Percentiles rank a stretch among this genome's conserved stretches.
phyloP scores from a whole-genome alignment of 2,113 vertebrate genomes.

The Setophaga coronata region DNA sequence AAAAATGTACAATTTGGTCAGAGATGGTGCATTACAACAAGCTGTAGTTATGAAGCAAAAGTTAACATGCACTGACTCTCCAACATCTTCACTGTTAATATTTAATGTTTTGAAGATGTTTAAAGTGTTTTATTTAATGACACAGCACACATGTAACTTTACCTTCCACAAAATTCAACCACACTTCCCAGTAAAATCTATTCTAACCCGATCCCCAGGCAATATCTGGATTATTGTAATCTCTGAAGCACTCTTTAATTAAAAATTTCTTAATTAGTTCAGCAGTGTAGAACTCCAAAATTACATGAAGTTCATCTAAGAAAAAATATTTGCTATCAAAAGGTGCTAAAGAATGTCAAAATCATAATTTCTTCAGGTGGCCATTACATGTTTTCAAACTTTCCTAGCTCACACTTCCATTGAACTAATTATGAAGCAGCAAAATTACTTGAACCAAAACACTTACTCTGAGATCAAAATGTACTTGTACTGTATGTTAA shows the following conservation, averaged over 20 bases:
- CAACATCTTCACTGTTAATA: background rate
- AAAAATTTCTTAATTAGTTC: background rate
- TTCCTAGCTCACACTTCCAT: background rate
- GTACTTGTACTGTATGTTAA: background rate
- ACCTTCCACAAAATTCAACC: background rate
- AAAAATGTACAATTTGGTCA: background rate
- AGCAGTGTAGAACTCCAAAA: background rate
- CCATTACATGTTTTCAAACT: background rate
- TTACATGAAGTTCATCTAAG: background rate
- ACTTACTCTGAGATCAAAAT: background rate
- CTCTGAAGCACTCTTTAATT: background rate
- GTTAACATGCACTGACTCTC: background rate
- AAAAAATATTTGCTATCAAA: background rate
- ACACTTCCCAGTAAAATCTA: background rate
- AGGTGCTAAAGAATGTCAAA: background rate
- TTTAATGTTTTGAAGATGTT: background rate
- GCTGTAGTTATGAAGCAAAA: background rate
- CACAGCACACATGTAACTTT: rapidly evolving
- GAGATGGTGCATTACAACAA: background rate
- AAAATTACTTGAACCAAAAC: background rate
- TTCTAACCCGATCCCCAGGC: background rate
- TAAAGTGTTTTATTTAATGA: background rate
- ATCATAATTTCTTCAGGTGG: background rate
- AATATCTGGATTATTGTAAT: background rate
- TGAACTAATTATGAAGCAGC: background rate